Evolutionary conservation across 2,113 vertebrate genomes (phyloP).

Genomic region (Clarias gariepinus): DNA sequence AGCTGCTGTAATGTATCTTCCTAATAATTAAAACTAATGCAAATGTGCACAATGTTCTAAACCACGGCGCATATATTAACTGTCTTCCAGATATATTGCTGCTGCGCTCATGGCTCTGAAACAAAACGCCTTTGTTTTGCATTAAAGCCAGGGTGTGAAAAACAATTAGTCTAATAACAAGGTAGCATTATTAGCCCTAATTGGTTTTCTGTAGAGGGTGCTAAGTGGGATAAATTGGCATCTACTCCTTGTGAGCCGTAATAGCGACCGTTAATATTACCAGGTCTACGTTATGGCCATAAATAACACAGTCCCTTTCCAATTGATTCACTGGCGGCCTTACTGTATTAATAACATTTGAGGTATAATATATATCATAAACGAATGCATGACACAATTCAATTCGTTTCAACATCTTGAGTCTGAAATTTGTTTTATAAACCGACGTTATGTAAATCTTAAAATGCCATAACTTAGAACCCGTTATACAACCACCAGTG

Average conservation of each 20-base stretch:
- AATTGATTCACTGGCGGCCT: background rate
- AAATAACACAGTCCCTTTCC: background rate
- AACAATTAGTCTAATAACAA: constrained; percentile 9
- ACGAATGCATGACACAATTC: background rate
- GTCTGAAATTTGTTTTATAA: background rate
- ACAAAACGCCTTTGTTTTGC: background rate
- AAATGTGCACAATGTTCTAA: constrained; percentile 20
- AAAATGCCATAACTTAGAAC: background rate
- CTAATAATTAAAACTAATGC: constrained; percentile 53
- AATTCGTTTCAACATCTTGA: background rate
- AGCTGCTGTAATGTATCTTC: constrained; percentile 25
- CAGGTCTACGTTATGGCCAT: background rate
- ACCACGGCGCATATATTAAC: background rate
- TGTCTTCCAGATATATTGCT: background rate
- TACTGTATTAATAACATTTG: background rate
- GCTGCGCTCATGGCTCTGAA: background rate
- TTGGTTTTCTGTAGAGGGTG: background rate
- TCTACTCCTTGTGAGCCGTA: background rate
- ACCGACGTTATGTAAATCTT: background rate
- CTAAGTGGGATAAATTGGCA: background rate
- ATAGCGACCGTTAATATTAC: background rate
- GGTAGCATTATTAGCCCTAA: constrained; percentile 3
- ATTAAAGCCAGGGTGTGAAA: background rate
- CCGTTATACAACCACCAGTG: background rate
- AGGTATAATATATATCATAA: background rate